Evolutionary conservation across 1,140 invertebrate genomes (phyloP).

Genomic region (Drosophila sp.): DNA sequence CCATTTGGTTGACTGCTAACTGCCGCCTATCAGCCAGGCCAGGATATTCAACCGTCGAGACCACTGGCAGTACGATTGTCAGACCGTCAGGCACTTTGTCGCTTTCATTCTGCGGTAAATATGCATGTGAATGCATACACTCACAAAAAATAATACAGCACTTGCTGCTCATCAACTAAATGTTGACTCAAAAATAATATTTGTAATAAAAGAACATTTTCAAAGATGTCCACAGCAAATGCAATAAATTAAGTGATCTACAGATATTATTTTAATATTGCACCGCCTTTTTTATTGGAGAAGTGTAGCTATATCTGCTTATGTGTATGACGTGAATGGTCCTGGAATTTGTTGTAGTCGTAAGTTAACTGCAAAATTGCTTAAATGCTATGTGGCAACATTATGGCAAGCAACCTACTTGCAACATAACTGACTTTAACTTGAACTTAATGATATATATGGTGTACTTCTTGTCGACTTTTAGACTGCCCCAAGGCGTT

Average conservation of each 20-base stretch:
- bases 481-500: neutral
- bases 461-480: neutral
- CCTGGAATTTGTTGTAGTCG: constrained; percentile 24
- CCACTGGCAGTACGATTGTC: neutral
- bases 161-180: too few species aligned
- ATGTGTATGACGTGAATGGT: neutral
- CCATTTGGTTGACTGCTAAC: constrained; percentile 34
- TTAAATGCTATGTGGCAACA: constrained; percentile 38
- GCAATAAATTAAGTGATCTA: too few species aligned
- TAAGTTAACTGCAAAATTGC: constrained; percentile 58
- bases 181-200: too few species aligned
- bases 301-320: neutral
- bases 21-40: constrained; percentile 49
- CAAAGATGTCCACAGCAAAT: too few species aligned
- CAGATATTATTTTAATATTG: too few species aligned
- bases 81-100: constrained; percentile 8
- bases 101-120: constrained; percentile 44
- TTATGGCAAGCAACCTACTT: constrained; percentile 15
- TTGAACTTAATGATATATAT: constrained; percentile 5
- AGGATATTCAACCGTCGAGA: neutral
- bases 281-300: too few species aligned
- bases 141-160: too few species aligned
- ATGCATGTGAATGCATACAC: constrained; percentile 35
- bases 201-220: too few species aligned
- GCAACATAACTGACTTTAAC: constrained; percentile 12